Evolutionary conservation across 2,888 invertebrate species (phyloP), one percentile per base, ranked within the genome.

Genomic region (Campoplex capitator): DNA sequence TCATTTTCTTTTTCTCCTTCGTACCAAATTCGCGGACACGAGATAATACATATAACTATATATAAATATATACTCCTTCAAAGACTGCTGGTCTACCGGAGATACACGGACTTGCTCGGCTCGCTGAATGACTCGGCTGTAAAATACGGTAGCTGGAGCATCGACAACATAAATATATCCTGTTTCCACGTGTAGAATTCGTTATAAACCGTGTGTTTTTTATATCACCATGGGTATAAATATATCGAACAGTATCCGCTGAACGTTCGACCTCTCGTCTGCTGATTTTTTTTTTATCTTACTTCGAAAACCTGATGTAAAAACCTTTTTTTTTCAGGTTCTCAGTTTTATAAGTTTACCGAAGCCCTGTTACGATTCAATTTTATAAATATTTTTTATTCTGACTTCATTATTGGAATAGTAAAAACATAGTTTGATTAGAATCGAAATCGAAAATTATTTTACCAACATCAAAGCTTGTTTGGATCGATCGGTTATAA

Each of bases 11-110:
- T 65, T 51, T 13, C 18, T 78, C 13, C 48, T 45, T 35, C 42
- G 68, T 78, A 68, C 56, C 4, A 68, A 28, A 38, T 54, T 28
- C 42, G 28, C 11, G 45, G 35, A 56, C 38, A 56, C 77, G 18
- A 54, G 18, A 68, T 68, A 42, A 78, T 68, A 4, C 28, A 28
- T 62, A 62, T 32, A 62, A 4, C 62, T 62, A 32, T 62, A 62
- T 62, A 23, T 23, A 23, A 23, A 23, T 23, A 23, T 23, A 23
- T 23, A 23, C 32, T 16, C 16, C 6, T 16, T 32, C 32, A 32
- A 8, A 32, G 28, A 32, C 32, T 62, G 62, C 16, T 62, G 32
- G 32, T 16, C 16, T 32, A 62, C 28, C 16, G 16, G 62, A 62
- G 62, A 62, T 32, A 16, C 23, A 28, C 58, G 28, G 28, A 58